Evolutionary conservation across 2,888 invertebrate genomes (phyloP).

Genomic region (Erannis defoliaria): DNA sequence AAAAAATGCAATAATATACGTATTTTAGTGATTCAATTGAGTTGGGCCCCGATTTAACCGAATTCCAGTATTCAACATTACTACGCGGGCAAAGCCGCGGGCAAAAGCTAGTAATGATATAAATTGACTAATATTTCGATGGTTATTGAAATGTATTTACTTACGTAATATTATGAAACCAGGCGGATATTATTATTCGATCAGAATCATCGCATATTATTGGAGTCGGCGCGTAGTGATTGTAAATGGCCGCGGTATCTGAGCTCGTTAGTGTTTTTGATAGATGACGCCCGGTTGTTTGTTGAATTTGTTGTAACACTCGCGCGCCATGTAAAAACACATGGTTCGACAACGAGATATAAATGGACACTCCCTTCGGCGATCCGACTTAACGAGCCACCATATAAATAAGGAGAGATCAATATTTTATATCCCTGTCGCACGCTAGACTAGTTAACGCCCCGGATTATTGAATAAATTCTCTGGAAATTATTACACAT

Average conservation of each 20-base stretch:
- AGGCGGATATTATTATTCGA: slow-evolving; percentile 58
- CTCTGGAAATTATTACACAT: slow-evolving; percentile 50
- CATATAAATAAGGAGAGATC: slow-evolving; percentile 80
- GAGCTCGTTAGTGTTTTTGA: slow-evolving; percentile 85
- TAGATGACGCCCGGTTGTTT: slow-evolving; percentile 84
- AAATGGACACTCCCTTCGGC: slow-evolving; percentile 84
- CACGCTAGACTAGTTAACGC: slow-evolving; percentile 59
- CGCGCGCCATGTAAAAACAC: slow-evolving; percentile 80
- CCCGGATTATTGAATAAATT: slow-evolving; percentile 55
- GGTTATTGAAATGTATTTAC: slow-evolving; percentile 24
- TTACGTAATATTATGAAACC: slow-evolving; percentile 8
- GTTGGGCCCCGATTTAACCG: too few relatives aligned
- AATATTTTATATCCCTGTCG: slow-evolving; percentile 76
- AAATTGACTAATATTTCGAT: slow-evolving; percentile 36
- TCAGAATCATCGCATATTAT: slow-evolving; percentile 78
- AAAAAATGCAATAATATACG: too few relatives aligned
- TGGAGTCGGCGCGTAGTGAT: slow-evolving; percentile 70
- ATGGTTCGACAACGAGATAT: slow-evolving; percentile 81
- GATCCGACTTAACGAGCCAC: slow-evolving; percentile 83
- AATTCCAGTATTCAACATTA: too few relatives aligned
- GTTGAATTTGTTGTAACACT: slow-evolving; percentile 83
- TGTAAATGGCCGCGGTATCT: slow-evolving; percentile 81
- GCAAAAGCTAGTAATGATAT: not conserved
- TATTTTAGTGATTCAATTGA: too few relatives aligned
- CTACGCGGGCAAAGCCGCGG: too few relatives aligned